A percentile compares a stretch with the other conserved stretches of the same genome.
These are phyloP conservation scores for Hippocampus abdominalis DNA, from an alignment of 2,113 vertebrate species.

Conservation along the genomic window DNA sequence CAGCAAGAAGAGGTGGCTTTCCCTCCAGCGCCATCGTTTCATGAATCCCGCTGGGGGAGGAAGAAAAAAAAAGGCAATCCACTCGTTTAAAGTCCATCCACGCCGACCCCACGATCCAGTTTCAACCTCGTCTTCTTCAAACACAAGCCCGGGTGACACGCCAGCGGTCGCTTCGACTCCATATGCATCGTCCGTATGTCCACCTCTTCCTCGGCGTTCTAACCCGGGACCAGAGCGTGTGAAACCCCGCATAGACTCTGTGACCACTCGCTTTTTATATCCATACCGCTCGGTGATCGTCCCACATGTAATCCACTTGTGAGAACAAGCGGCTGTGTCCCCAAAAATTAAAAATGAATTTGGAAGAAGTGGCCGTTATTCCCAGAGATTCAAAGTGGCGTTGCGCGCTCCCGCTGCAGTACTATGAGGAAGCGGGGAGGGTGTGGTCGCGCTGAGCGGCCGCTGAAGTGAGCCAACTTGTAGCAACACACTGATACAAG, in stretches of 20 bases:
- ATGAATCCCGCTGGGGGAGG: slow-evolving; percentile 58
- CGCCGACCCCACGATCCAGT: slow-evolving; percentile 55
- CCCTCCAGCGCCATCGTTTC: slow-evolving; percentile 84
- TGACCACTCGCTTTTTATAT: slow-evolving; percentile 21
- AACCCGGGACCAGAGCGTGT: slow-evolving; percentile 40
- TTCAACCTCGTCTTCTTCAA: slow-evolving; percentile 68
- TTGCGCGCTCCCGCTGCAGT: slow-evolving; percentile 61
- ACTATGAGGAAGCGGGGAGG: slow-evolving; percentile 77
- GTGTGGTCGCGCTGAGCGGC: slow-evolving; percentile 72
- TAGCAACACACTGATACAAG: slow-evolving; percentile 10
- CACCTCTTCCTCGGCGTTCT: slow-evolving; percentile 46
- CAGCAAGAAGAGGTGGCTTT: slow-evolving; percentile 65
- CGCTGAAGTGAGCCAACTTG: slow-evolving; percentile 43
- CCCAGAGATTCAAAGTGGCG: slow-evolving; percentile 47
- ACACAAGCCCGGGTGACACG: slow-evolving; percentile 51
- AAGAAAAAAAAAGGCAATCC: slow-evolving; percentile 45
- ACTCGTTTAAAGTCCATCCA: slow-evolving; percentile 22
- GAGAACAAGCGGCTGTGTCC: neutral
- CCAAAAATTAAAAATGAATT: neutral
- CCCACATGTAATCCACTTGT: neutral
- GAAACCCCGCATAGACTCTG: slow-evolving; percentile 34
- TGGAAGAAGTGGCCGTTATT: slow-evolving; percentile 45
- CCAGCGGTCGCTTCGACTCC: slow-evolving; percentile 53
- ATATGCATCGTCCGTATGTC: slow-evolving; percentile 64
- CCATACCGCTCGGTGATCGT: slow-evolving; percentile 42